Percentiles rank a stretch among this genome's conserved stretches.
Evolutionary conservation across 1,140 invertebrate species (phyloP).

Genomic region (Ceratosolen fusciceps): DNA sequence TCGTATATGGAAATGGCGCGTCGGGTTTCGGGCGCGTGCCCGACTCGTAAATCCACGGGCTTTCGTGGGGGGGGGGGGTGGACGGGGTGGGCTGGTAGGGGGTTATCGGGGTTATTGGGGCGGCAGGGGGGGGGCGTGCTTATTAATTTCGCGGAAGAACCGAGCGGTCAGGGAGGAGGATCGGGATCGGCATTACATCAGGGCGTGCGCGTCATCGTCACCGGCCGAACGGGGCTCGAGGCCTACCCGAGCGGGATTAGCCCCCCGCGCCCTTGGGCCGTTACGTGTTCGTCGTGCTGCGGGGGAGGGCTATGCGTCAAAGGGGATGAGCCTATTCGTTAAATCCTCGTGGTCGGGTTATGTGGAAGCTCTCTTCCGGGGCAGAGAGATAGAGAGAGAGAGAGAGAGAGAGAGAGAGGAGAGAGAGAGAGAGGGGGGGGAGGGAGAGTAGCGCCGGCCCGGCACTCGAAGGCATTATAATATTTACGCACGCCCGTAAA

Average conservation of each 20-base stretch:
- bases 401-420: too few relatives aligned
- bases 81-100: too few relatives aligned
- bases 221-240: not conserved
- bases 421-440: not conserved
- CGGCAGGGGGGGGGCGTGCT: too few relatives aligned
- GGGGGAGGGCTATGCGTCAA: not conserved
- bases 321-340: conserved; percentile 21
- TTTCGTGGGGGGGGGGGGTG: too few relatives aligned
- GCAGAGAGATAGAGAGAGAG: too few relatives aligned
- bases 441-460: not conserved
- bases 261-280: too few relatives aligned
- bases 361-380: conserved; percentile 19
- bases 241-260: conserved; percentile 11
- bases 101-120: too few relatives aligned
- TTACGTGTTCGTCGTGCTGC: too few relatives aligned
- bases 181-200: too few relatives aligned
- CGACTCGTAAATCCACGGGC: conserved; percentile 9
- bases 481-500: conserved; percentile 47
- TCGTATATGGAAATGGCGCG: too few relatives aligned
- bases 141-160: conserved; percentile 33
- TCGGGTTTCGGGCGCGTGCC: not conserved
- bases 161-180: too few relatives aligned
- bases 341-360: not conserved
- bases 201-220: not conserved
- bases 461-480: conserved; percentile 28